phyloP scores from a whole-genome alignment of 2,888 invertebrate species.

The Cepaea hortensis region DNA sequence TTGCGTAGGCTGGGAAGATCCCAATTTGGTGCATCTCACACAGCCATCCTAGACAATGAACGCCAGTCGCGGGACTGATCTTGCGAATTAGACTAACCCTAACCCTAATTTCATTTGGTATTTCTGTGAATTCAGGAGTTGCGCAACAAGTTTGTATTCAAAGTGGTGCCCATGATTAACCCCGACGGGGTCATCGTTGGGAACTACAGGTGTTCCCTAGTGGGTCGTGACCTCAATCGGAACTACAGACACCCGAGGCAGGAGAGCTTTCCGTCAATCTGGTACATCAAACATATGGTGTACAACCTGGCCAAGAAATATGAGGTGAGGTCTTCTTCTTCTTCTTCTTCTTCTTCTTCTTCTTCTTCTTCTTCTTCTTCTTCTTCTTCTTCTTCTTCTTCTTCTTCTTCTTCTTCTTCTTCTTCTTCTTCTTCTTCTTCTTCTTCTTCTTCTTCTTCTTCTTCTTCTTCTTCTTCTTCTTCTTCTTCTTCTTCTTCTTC shows the following conservation, averaged over 20 bases:
- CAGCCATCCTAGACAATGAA: too few species aligned
- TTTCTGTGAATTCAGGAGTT: conserved; percentile 61
- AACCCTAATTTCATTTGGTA: background rate
- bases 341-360: too few species aligned
- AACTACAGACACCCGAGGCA: conserved; percentile 74
- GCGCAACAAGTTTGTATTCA: conserved; percentile 72
- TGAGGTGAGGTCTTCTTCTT: conserved; percentile 57
- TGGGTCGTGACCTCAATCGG: conserved; percentile 74
- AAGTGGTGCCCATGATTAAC: conserved; percentile 76
- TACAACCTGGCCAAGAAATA: conserved; percentile 61
- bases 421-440: accelerated
- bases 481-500: too few species aligned
- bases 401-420: too few species aligned
- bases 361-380: too few species aligned
- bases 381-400: too few species aligned
- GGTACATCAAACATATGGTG: conserved; percentile 72
- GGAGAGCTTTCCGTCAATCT: conserved; percentile 74
- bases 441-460: too few species aligned
- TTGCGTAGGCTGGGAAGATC: too few species aligned
- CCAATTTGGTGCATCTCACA: too few species aligned
- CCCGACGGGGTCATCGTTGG: conserved; percentile 77
- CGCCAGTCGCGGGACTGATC: too few species aligned
- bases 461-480: too few species aligned
- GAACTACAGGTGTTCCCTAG: conserved; percentile 75
- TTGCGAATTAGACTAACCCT: too few species aligned